Base-by-base conservation (phyloP, 2,888 invertebrate species). In the Lepidochitona cinerea region DNA sequence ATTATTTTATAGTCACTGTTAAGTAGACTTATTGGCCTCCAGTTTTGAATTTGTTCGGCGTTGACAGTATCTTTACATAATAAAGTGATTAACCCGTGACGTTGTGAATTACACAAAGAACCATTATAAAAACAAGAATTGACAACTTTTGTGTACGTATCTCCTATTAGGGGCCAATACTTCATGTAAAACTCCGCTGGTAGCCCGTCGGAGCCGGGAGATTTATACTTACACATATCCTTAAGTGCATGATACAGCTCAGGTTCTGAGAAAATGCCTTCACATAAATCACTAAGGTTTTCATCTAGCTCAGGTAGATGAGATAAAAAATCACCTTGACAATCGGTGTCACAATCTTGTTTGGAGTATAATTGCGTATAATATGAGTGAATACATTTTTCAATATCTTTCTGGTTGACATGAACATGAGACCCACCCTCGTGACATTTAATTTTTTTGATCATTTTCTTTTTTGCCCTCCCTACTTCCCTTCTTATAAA, bases 1-100 rank as follows among this genome's bases (percentile, higher is more conserved):
- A 81, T 33, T 59, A 80, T 77, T 73, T 82, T 79, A 18, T 78
- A 71, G 65, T 82, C 80, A 18, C 76, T 37, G 74, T 81, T 79
- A 26, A 81, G 59, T 1, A 81, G 54, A 12, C 77, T 77, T 35
- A n/a, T n/a, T n/a, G n/a, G n/a, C n/a, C n/a, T n/a, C n/a, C n/a
- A n/a, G n/a, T n/a, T n/a, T n/a, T n/a, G n/a, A n/a, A n/a, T n/a
- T n/a, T n/a, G n/a, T n/a, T n/a, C n/a, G n/a, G n/a, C n/a, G n/a
- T n/a, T n/a, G n/a, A n/a, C n/a, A n/a, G n/a, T n/a, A n/a, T n/a
- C n/a, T n/a, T n/a, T n/a, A n/a, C n/a, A n/a, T n/a, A 82, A 49
- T 65, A 77, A 69, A 41, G 76, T 75, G 14, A 77, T 76, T 54
- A 66, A 73, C 37, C 64, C n/a, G n/a, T n/a, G n/a, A n/a, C n/a